Base-by-base conservation (phyloP, 2,113 vertebrate species). In the Colossoma macropomum region DNA sequence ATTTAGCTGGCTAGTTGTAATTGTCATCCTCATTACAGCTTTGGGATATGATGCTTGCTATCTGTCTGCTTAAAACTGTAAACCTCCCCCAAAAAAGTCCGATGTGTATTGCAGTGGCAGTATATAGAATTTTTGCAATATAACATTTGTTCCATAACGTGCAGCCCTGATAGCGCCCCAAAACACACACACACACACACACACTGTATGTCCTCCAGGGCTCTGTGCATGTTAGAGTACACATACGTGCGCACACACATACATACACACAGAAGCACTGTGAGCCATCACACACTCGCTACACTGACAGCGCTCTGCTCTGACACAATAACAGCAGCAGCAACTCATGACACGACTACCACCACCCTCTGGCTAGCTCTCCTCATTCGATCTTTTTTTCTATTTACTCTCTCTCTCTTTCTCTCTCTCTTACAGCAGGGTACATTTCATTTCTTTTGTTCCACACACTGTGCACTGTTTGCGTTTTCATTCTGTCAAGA, bases 251-350 rank as follows among this genome's bases (percentile, higher is more conserved):
- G 25, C 30, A 73, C 28, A 84, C 69, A 84, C 62, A 78, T 27
- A 69, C 71, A 84, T 76, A 76, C 27, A 60, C 54, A 77, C 17
- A 77, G 6, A 21, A 17, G 11, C 30, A 77, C 25, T 66, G 54
- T 56, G 27, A 81, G 77, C 59, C 60, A 68, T 50, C n/a, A 84
- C 11, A 69, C 77, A 60, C 38, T 73, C 48, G 54, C 32, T 56
- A 28, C 70, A 41, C 34, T 48, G 65, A 75, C 62, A 82, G 69
- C 21, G 28, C 11, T 73, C 16, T 48, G 17, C 12, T 19, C 69
- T 78, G 34, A 82, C 62, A 75, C 16, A 45, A 73, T 16, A 48
- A 68, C 52, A 70, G 32, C 17, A 52, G 12, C 48, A 50, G 71
- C 71, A 65, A 59, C 56, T 63, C 70, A 34, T 60, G 13, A 48